Conservation (phyloP, 2,113 vertebrate genomes). For the Puntigrus tetrazona region DNA sequence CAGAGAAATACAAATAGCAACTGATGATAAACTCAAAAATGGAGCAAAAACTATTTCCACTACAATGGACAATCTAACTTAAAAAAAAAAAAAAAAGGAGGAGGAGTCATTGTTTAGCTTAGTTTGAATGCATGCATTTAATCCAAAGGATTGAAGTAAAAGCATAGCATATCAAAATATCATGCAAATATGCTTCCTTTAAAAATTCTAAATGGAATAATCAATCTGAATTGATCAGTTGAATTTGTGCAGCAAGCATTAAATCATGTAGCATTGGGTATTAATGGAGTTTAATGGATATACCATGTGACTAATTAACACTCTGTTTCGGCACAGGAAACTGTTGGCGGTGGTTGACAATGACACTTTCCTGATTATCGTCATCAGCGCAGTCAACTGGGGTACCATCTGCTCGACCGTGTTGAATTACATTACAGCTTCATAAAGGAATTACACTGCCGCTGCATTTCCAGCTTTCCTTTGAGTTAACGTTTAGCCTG, state of each 20-base stretch:
- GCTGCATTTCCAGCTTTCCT: slow-evolving; percentile 19
- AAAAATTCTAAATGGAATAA: too few relatives aligned
- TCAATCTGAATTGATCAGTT: too few relatives aligned
- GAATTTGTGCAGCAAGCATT: background rate
- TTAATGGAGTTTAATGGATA: background rate
- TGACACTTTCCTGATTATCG: slow-evolving; percentile 19
- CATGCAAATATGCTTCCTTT: background rate
- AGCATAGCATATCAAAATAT: background rate
- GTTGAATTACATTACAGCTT: slow-evolving; percentile 31
- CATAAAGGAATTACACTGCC: slow-evolving; percentile 13
- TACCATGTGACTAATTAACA: slow-evolving; percentile 28
- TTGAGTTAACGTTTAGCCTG: background rate
- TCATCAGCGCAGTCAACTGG: slow-evolving; percentile 4
- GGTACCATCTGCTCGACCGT: slow-evolving; percentile 21
- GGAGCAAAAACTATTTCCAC: background rate
- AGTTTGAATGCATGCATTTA: background rate
- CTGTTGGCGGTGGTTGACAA: slow-evolving; percentile 30
- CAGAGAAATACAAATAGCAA: background rate
- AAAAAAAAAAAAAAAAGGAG: background rate
- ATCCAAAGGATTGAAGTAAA: background rate
- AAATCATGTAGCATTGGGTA: background rate
- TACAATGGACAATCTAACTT: background rate
- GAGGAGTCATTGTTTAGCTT: background rate
- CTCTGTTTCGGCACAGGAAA: slow-evolving; percentile 13
- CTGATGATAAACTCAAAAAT: background rate